Base-by-base conservation (phyloP, 2,888 invertebrate species). In the Acheta domesticus region DNA sequence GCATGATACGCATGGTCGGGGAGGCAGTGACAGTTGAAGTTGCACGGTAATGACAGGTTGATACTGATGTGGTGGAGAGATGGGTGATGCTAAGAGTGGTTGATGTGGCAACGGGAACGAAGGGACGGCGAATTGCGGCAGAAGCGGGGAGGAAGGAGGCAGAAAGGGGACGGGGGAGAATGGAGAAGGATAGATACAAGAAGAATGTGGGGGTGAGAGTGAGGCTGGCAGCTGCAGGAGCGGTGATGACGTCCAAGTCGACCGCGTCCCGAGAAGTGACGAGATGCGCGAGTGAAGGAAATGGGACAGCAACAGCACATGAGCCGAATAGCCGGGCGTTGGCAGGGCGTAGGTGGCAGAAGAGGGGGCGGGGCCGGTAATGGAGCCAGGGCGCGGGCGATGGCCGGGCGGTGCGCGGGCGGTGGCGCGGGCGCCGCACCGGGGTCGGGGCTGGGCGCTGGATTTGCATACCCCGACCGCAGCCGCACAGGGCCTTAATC, bases 401-500 rank as follows among this genome's bases (percentile, higher is more conserved):
- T n/a, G 62, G 14, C 16, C 62, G n/a, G n/a, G n/a, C 5, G 62
- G 62, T 5, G n/a, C n/a, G n/a, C n/a, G n/a, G n/a, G n/a, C n/a
- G n/a, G n/a, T 19, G 62, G n/a, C 14, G 14, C 16, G 62, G 11
- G 14, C 4, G 14, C 62, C 16, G 62, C 14, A 11, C 4, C 14
- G 36, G 36, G 36, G 36, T 36, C 36, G 36, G 5, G 36, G n/a
- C n/a, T n/a, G 36, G n/a, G 62, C 14, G 62, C 62, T 11, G 62
- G 62, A 62, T 62, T 62, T 62, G 62, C 62, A 62, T 62, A 62
- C n/a, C 62, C 62, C 14, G 62, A 62, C 62, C 62, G 62, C 62
- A 62, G 62, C 62, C 62, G 62, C n/a, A 14, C 62, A 5, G 16
- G 14, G 62, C 62, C 62, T 62, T 62, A 62, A 62, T 62, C 62